Evolutionary conservation across 2,888 invertebrate genomes (phyloP).

Genomic region (Prenolepis imparis): DNA sequence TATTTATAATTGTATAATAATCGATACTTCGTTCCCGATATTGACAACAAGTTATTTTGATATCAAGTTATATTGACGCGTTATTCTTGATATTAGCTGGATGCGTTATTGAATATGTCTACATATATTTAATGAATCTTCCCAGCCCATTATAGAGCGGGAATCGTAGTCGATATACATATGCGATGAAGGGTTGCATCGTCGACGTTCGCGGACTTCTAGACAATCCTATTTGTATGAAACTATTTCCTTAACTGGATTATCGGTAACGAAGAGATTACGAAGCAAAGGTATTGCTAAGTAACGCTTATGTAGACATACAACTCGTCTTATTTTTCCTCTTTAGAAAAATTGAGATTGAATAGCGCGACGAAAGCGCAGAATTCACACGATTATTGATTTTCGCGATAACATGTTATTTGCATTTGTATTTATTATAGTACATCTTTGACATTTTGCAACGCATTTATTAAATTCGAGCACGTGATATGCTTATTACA

Average conservation of each 20-base stretch:
- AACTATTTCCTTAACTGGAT: slow-evolving; percentile 46
- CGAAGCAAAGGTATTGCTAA: slow-evolving; percentile 28
- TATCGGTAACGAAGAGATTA: slow-evolving; percentile 32
- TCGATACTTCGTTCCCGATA: background rate
- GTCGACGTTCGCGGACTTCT: slow-evolving; percentile 9
- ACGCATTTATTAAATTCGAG: slow-evolving; percentile 13
- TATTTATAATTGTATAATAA: background rate
- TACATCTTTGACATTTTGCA: background rate
- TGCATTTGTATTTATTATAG: background rate
- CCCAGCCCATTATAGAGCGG: background rate
- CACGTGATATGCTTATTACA: background rate
- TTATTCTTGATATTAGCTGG: background rate
- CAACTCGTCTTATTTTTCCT: background rate
- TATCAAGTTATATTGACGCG: background rate
- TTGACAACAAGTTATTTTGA: background rate
- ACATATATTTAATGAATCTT: slow-evolving; percentile 1
- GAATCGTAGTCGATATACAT: background rate
- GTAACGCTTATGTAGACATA: background rate
- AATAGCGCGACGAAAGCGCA: background rate
- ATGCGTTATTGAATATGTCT: background rate
- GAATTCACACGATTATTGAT: slow-evolving; percentile 12
- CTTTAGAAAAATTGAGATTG: background rate
- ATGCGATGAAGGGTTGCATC: background rate
- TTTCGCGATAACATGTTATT: background rate
- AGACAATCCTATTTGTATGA: slow-evolving; percentile 39